Base-by-base conservation (phyloP, 1,140 invertebrate species). In the Drosophila pseudoobscura region DNA sequence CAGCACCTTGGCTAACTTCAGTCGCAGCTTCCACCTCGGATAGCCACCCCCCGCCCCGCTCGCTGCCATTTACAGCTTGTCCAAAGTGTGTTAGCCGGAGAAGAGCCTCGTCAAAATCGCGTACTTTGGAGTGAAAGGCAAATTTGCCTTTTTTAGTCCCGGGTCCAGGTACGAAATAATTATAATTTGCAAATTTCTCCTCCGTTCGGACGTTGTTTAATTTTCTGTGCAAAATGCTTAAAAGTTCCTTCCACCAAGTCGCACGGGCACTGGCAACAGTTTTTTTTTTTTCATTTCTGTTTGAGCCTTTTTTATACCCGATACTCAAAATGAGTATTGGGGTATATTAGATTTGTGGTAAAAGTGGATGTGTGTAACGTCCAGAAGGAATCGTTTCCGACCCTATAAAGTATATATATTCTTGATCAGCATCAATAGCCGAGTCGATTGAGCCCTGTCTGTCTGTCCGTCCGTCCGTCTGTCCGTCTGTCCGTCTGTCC, bases 111-210 rank as follows among this genome's bases (percentile, higher is more conserved):
- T 39, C 35, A 39, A 39, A 39, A 39, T 39, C 22, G 60, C 57
- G 72, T 65, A 56, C 52, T 47, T 71, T 76, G 56, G 73, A 78
- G 75, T 78, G 75, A 75, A 71, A 50, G 66, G 73, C 75, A 78
- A 78, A 78, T 78, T 78, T 78, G 75, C 75, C 59, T 66, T 78
- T 65, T 70, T 72, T 39, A 39, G 11, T 39, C 55, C 59, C 60
- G 5, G 24, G 4, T 26, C 5, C 73, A 76, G 75, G 66, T 76
- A 78, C 76, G 68, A 72, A 78, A 78, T 78, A 78, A 78, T 78
- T 78, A 76, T 75, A 78, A 78, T 78, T 78, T 78, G 75, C 60
- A 75, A 75, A 78, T 70, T 70, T 75, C 59, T 47, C 45, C 63
- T 51, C 41, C 53, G 44, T 52, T 47, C 71, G 71, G 56, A 75